A percentile compares a stretch with the other conserved stretches of the same genome.
Conservation (phyloP, 2,888 invertebrate species). For the Melanostoma mellinum region DNA sequence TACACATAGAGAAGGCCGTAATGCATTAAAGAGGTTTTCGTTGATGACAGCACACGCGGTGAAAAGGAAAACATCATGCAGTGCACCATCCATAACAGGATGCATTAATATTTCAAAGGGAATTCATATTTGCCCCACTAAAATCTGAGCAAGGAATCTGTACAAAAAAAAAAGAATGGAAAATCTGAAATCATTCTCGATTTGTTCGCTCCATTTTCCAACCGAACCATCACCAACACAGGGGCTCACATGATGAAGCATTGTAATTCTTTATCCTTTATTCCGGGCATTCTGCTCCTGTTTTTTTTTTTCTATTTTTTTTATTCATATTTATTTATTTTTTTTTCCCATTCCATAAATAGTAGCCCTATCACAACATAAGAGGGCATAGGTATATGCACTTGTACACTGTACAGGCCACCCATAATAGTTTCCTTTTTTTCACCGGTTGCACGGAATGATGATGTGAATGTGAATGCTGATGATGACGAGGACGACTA, state of each 20-base stretch:
- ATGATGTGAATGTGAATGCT: slow-evolving; percentile 63
- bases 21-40: slow-evolving; percentile 47
- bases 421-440: slow-evolving; percentile 53
- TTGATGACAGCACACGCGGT: slow-evolving; percentile 24
- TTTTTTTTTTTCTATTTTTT: slow-evolving; percentile 31
- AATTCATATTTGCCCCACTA: slow-evolving; percentile 70
- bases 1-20: slow-evolving; percentile 28
- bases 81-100: slow-evolving; percentile 51
- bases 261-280: slow-evolving; percentile 72
- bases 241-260: slow-evolving; percentile 70
- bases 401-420: background rate
- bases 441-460: slow-evolving; percentile 67
- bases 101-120: slow-evolving; percentile 71
- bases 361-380: too few relatives aligned
- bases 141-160: slow-evolving; percentile 25
- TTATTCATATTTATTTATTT: slow-evolving; percentile 26
- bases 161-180: slow-evolving; percentile 34
- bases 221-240: slow-evolving; percentile 59
- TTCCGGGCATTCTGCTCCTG: slow-evolving; percentile 60
- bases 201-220: slow-evolving; percentile 72
- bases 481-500: slow-evolving; percentile 24
- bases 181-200: slow-evolving; percentile 68
- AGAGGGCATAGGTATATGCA: slow-evolving; percentile 16
- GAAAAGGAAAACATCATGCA: slow-evolving; percentile 30
- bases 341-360: background rate